Evolutionary conservation across 1,140 invertebrate species (phyloP).

Genomic region (Bombus soroeensis): DNA sequence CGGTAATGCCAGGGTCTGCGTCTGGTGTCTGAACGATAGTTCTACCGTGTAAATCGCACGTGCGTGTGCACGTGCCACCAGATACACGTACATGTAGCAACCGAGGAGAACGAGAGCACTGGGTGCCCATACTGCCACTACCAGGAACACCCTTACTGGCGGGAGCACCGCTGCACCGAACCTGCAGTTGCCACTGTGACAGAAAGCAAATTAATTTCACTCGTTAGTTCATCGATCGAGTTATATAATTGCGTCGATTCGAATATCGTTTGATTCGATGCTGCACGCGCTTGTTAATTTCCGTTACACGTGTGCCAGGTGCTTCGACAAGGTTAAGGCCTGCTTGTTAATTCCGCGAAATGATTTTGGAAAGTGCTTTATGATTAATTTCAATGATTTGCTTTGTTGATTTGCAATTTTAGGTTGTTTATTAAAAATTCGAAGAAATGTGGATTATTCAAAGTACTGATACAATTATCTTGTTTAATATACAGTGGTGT

Average conservation of each 20-base stretch:
- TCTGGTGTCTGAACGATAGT: slow-evolving; percentile 84
- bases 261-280: slow-evolving; percentile 3
- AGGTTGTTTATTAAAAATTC: too few species aligned
- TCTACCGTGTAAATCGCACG: slow-evolving; percentile 87
- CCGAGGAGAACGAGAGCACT: slow-evolving; percentile 84
- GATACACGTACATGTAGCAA: slow-evolving; percentile 87
- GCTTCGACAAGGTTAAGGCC: too few species aligned
- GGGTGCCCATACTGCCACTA: slow-evolving; percentile 84
- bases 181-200: slow-evolving; percentile 80
- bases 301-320: neutral
- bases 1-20: slow-evolving; percentile 80
- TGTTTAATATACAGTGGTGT: too few species aligned
- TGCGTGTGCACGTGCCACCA: slow-evolving; percentile 86
- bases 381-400: too few species aligned
- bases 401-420: too few species aligned
- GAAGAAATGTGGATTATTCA: too few species aligned
- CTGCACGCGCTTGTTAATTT: neutral
- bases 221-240: neutral
- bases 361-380: neutral
- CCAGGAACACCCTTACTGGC: slow-evolving; percentile 83
- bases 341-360: neutral
- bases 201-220: slow-evolving; percentile 52
- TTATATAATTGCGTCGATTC: slow-evolving; percentile 5
- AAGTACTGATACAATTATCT: too few species aligned
- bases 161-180: slow-evolving; percentile 81